phyloP scores from a whole-genome alignment of 2,888 invertebrate species.

The Octonoba sinensis region DNA sequence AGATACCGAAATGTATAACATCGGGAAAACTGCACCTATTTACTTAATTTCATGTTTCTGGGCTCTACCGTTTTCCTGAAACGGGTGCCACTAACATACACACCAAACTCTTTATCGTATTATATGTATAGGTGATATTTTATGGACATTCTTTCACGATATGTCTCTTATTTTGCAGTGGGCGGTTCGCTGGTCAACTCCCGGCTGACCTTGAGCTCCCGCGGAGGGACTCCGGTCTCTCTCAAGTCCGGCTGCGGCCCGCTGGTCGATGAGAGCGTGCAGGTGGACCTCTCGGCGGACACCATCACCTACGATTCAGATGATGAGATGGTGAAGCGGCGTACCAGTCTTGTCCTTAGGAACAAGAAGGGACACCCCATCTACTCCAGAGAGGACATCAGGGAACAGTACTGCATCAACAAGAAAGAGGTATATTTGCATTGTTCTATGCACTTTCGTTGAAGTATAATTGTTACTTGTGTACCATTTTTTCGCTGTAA shows the following conservation, averaged over 20 bases:
- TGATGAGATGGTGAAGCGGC: conserved; percentile 81
- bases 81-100: too few relatives aligned
- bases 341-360: conserved; percentile 68
- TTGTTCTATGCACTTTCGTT: background rate
- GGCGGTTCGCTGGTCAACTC: conserved; percentile 64
- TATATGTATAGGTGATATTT: background rate
- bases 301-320: conserved; percentile 83
- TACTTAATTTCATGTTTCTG: too few relatives aligned
- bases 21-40: too few relatives aligned
- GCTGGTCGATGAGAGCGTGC: conserved; percentile 64
- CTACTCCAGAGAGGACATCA: conserved; percentile 90
- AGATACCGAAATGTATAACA: too few relatives aligned
- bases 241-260: conserved; percentile 52
- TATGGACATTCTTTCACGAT: background rate
- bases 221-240: conserved; percentile 58
- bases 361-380: conserved; percentile 69
- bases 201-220: conserved; percentile 61
- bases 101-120: too few relatives aligned
- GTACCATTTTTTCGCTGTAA: too few relatives aligned
- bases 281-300: conserved; percentile 77
- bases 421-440: conserved; percentile 76
- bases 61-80: too few relatives aligned
- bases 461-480: too few relatives aligned
- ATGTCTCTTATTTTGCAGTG: conserved; percentile 5
- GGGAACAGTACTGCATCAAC: conserved; percentile 93